phyloP scores from a whole-genome alignment of 2,113 vertebrate species.

The Peucedramus taeniatus region DNA sequence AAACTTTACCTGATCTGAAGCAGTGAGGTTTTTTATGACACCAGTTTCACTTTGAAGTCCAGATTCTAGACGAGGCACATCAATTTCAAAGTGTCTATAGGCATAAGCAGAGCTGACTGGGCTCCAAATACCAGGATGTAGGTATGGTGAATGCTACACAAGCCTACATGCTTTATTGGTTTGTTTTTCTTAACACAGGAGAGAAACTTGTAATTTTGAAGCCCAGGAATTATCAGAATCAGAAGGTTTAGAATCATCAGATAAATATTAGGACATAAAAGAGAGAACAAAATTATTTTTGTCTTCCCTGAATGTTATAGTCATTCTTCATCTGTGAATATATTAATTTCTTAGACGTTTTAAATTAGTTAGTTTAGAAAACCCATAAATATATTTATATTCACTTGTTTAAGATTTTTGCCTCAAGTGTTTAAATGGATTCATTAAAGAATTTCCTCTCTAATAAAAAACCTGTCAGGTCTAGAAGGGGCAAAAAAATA shows the following conservation, averaged over 20 bases:
- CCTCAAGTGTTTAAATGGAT: not conserved
- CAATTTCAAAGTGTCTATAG: slow-evolving; percentile 46
- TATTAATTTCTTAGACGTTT: not conserved
- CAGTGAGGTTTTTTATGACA: slow-evolving; percentile 18
- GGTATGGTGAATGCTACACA: not conserved
- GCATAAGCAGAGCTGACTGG: not conserved
- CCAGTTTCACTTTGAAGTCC: slow-evolving; percentile 62
- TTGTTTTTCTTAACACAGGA: not conserved
- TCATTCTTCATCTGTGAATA: not conserved
- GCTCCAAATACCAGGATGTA: not conserved
- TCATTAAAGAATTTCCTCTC: not conserved
- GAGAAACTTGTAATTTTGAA: not conserved
- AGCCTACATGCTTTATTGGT: not conserved
- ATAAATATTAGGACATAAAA: not conserved
- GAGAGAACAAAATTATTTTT: not conserved
- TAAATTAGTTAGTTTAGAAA: not conserved
- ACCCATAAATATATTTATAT: not conserved
- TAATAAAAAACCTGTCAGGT: not conserved
- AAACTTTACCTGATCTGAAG: slow-evolving; percentile 64
- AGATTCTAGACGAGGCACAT: slow-evolving; percentile 9
- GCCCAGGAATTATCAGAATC: not conserved
- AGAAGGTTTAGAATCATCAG: not conserved
- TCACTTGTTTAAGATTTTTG: not conserved
- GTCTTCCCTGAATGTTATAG: not conserved
- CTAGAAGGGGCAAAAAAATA: not conserved